Base-by-base conservation (phyloP, 2,113 vertebrate species). In the Chascanopsetta lugubris region DNA sequence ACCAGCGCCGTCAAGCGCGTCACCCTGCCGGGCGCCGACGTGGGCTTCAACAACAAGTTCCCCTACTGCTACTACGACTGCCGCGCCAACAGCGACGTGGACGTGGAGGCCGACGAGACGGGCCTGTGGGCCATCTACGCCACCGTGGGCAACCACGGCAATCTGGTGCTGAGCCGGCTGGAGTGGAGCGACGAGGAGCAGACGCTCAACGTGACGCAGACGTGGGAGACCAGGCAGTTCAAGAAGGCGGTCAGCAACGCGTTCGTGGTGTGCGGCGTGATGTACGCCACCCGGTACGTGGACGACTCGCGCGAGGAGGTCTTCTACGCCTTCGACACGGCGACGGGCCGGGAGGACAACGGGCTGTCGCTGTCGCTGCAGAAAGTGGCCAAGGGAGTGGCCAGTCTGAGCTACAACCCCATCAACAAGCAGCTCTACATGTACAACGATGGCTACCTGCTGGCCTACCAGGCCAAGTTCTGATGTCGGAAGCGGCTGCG, bases 241-340 rank as follows among this genome's bases (percentile, higher is more conserved):
- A 92, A 92, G 79, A 91, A 86, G 53, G 88, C 94, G 6, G 93
- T 89, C 46, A 95, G 92, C 57, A 96, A 92, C 1, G 86, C 95
- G 48, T 99, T 98, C 89, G 92, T 98, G 85, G 70, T 93, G 29
- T 97, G 96, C 32, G 94, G 96, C 4, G 92, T 96, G 82, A 79
- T 98, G 10, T 97, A 99, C 0, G 94, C 94, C 20, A 94, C 94
- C 1, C 93, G 94, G 0, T 90, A 56, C 27, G 66, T 82, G 7
- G 72, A 75, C 9, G 71, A 79, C 1, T 70, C 62, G 45, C 17
- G 26, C 18, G 96, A 98, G 53, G 95, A 97, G 81, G 94, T 97
- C 45, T 98, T 97, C 88, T 99, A 95, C 46, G 94, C 85, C 38
- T 98, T 93, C 22, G 92, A 97, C 85, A 96, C 94, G 0, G 88